These are phyloP conservation scores for Pelecanus crispus DNA, from an alignment of 2,113 vertebrate species.

Conservation along the genomic window DNA sequence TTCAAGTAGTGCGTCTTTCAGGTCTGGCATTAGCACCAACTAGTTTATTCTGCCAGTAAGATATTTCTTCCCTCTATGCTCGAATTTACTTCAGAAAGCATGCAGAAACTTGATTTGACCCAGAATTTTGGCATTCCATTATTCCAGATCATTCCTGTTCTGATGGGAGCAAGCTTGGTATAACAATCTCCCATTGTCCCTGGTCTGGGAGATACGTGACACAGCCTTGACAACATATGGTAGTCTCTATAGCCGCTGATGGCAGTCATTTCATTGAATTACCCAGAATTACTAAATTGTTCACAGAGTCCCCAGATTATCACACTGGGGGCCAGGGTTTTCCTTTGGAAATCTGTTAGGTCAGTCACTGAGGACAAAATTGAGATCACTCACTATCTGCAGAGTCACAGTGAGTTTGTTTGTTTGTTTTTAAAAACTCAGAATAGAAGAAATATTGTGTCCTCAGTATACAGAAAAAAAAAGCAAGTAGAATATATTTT, in stretches of 20 bases:
- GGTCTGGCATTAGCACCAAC: background rate
- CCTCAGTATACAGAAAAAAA: background rate
- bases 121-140: background rate
- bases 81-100: background rate
- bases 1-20: background rate
- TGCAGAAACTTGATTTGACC: background rate
- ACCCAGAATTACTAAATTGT: background rate
- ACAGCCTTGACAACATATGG: background rate
- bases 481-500: rapidly evolving
- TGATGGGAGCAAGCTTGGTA: background rate
- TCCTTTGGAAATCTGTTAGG: background rate
- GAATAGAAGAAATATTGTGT: background rate
- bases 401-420: background rate
- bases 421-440: background rate
- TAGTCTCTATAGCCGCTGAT: background rate
- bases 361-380: background rate
- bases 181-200: background rate
- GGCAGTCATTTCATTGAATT: background rate
- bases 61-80: background rate
- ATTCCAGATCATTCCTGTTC: background rate
- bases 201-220: background rate
- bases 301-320: background rate
- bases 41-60: background rate
- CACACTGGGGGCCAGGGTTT: background rate
- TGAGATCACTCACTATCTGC: background rate